Evolutionary conservation across 2,888 invertebrate species (phyloP).

Genomic region (Perdita meconis): DNA sequence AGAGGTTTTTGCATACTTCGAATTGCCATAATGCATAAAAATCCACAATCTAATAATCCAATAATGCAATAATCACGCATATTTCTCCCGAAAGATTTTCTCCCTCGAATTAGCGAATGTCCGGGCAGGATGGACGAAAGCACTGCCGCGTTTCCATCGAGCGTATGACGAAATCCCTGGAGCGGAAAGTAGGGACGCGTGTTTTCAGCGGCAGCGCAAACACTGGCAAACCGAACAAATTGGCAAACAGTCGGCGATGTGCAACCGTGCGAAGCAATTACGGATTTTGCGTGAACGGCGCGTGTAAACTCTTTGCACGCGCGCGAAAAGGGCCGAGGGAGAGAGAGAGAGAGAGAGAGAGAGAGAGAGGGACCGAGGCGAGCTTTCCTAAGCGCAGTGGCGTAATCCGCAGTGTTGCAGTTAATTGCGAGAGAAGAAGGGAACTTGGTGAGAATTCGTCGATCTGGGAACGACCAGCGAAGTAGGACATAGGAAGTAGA

Average conservation of each 20-base stretch:
- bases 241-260: slow-evolving; percentile 80
- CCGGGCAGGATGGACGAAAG: slow-evolving; percentile 19
- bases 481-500: no score
- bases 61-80: no score
- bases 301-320: slow-evolving; percentile 78
- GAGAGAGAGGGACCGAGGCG: no score
- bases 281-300: slow-evolving; percentile 78
- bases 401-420: slow-evolving; percentile 34
- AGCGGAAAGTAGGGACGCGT: slow-evolving; percentile 41
- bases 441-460: neutral
- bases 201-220: slow-evolving; percentile 67
- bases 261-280: slow-evolving; percentile 83
- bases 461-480: neutral
- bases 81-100: no score
- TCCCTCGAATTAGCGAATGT: no score
- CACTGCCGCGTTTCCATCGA: slow-evolving; percentile 31
- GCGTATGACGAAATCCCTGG: slow-evolving; percentile 24
- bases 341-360: no score
- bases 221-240: slow-evolving; percentile 77
- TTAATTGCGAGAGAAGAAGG: slow-evolving; percentile 9
- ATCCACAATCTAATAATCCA: no score
- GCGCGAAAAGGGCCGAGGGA: slow-evolving; percentile 50
- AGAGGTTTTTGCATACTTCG: no score
- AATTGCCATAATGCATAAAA: no score
- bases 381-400: slow-evolving; percentile 60